A percentile compares a stretch with the other conserved stretches of the same genome.
Conservation (phyloP, 2,113 vertebrate species). For the Hyla sarda region DNA sequence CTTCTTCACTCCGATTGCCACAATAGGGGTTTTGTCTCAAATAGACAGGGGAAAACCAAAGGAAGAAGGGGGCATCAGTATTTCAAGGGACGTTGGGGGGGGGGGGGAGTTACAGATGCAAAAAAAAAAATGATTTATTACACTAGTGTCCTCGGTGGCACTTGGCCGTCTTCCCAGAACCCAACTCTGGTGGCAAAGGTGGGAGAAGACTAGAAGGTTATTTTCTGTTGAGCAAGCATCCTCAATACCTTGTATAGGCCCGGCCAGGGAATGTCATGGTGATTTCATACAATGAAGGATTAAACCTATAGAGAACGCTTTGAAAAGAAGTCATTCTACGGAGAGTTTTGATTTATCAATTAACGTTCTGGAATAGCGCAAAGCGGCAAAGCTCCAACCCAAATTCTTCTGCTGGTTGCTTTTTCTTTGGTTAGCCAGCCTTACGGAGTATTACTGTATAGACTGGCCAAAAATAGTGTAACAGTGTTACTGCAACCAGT, state of each 20-base stretch:
- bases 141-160: constrained; percentile 87
- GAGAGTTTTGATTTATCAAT: constrained; percentile 42
- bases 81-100: constrained; percentile 65
- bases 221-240: constrained; percentile 74
- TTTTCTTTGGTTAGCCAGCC: background rate
- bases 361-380: constrained; percentile 16
- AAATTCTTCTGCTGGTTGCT: background rate
- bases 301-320: constrained; percentile 40
- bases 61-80: constrained; percentile 73
- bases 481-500: background rate
- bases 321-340: constrained; percentile 49
- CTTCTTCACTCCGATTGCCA: constrained; percentile 89
- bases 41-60: constrained; percentile 75
- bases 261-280: constrained; percentile 68
- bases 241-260: constrained; percentile 81
- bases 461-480: background rate
- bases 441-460: background rate
- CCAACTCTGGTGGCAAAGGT: constrained; percentile 69
- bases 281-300: constrained; percentile 46
- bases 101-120: constrained; percentile 84
- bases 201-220: constrained; percentile 68
- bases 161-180: constrained; percentile 92
- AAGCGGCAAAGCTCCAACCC: background rate
- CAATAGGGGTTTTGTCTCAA: constrained; percentile 92
- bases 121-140: constrained; percentile 92